A percentile compares a stretch with the other conserved stretches of the same genome.
These are phyloP conservation scores for Parochlus steinenii DNA, from an alignment of 2,888 invertebrate genomes.

Conservation along the genomic window DNA sequence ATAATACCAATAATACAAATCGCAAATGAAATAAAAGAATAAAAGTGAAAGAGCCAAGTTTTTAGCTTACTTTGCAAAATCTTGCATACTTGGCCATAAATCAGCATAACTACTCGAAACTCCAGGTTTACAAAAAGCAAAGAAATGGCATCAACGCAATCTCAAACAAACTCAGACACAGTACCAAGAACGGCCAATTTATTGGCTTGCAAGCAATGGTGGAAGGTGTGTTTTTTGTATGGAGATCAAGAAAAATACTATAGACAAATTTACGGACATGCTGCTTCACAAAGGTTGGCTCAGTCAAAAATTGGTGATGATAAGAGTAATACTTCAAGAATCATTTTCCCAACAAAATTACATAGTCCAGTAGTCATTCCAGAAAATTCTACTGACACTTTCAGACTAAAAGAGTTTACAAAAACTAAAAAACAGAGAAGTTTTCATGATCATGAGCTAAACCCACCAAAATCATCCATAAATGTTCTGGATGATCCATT, in stretches of 20 bases:
- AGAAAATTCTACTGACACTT: conserved; percentile 7
- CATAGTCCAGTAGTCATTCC: conserved; percentile 12
- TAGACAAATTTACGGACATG: conserved; percentile 56
- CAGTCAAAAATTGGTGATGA: conserved; percentile 17
- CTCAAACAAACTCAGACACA: no score
- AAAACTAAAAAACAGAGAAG: conserved; percentile 2
- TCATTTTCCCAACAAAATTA: conserved; percentile 11
- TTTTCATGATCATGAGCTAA: conserved; percentile 8
- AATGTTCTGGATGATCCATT: conserved; percentile 12
- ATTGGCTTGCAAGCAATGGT: conserved; percentile 74
- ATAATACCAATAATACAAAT: no score
- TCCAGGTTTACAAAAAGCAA: no score
- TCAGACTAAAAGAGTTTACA: conserved; percentile 7
- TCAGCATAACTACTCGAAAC: no score
- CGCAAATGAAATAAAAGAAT: no score
- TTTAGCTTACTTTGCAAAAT: no score
- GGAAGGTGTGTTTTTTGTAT: conserved; percentile 79
- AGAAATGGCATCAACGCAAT: conserved; percentile 22
- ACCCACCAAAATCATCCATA: conserved; percentile 8
- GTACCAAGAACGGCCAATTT: conserved; percentile 46
- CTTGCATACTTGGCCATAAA: no score
- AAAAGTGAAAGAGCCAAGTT: no score
- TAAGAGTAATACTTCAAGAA: conserved; percentile 6
- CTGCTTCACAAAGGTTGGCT: conserved; percentile 35
- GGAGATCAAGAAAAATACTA: conserved; percentile 76